Evolutionary conservation across 2,113 vertebrate genomes (phyloP), one percentile per base, ranked within the genome.

Genomic region (Pholis gunnellus): DNA sequence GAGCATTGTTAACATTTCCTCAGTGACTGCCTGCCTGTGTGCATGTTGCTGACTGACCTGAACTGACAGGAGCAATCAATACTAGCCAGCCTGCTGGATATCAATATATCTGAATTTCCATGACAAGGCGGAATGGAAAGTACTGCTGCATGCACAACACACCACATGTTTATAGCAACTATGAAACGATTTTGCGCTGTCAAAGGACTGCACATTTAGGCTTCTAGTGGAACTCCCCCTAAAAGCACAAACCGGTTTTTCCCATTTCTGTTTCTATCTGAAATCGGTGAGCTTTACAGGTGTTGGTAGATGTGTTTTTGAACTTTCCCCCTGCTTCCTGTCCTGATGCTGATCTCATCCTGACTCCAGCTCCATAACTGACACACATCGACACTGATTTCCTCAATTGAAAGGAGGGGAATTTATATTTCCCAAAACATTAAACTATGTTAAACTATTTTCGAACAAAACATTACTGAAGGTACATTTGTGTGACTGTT

Each of bases 101-200:
- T 94, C 86, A 78, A 91, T 90, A 73, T 18, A 75, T 84, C 59
- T 42, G 57, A 84, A 77, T 91, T 92, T 92, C 89, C 90, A 84
- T 87, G 82, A 91, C 46, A 50, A 68, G n/a, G 71, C 56, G 36
- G 15, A 4, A 79, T 84, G 38, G 84, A 76, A 87, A 63, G 17
- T n/a, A 52, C 50, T 9, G 50, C 50, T 52, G 20, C 31, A 31
- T 9, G 2, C 44, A 22, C 22, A 56, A 6, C 46, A 52, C 34
- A 42, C 56, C 27, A 29, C 56, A 17, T 29, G 27, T 60, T 31
- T 59, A 31, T 27, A 27, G 15, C 2, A 29, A 57, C 56, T 27
- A 57, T 27, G n/a, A 57, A n/a, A 63, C 60, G 22, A 22, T 17
- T 31, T 38, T 64, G 34, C 34, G 36, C 60, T 22, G 18, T 63